Base-by-base conservation (phyloP, 2,888 invertebrate genomes). In the Hymenopus coronatus region DNA sequence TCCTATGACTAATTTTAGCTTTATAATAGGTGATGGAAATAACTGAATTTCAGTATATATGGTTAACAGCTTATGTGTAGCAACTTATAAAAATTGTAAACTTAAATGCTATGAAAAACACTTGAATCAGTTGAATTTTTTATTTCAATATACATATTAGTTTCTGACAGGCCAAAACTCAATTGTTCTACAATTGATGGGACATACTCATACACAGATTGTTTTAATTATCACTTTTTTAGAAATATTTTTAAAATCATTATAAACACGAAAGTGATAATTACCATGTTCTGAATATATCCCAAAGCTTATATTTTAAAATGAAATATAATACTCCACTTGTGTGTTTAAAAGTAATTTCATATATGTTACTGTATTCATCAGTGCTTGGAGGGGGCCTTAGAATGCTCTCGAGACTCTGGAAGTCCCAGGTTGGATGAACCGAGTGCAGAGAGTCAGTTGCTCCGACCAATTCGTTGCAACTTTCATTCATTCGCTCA, bases 401-500 rank as follows among this genome's bases (percentile, higher is more conserved):
- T 83, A 88, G 88, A 40, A 28, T 85, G 85, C 87, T 89, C 82
- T 87, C 82, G 87, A 33, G 87, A 87, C 87, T 87, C 87, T 82
- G 87, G 86, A 87, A 83, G 86, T 84, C 89, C 87, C 89, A 82
- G 83, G 84, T 54, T 83, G 89, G 85, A 87, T 33, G 87, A 87
- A 87, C 87, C 70, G 84, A 83, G 87, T 83, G 87, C 89, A 89
- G 85, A 54, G 87, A 54, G 89, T 87, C 89, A 87, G 89, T 83
- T 85, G 87, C 84, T 89, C 89, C 87, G 81, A 86, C 82, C 87
- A 30, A 46, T 85, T 85, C 85, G 85, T 33, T 85, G 82, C 84
- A 84, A 88, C 88, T 81, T 85, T 88, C 88, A 54, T 84, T 88
- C 88, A 89, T 87, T 89, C 87, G 87, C 89, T 89, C 89, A 89